Percentiles rank a stretch among this genome's conserved stretches.
Evolutionary conservation across 1,140 invertebrate genomes (phyloP).

Genomic region (Zaprionus lachaisei): DNA sequence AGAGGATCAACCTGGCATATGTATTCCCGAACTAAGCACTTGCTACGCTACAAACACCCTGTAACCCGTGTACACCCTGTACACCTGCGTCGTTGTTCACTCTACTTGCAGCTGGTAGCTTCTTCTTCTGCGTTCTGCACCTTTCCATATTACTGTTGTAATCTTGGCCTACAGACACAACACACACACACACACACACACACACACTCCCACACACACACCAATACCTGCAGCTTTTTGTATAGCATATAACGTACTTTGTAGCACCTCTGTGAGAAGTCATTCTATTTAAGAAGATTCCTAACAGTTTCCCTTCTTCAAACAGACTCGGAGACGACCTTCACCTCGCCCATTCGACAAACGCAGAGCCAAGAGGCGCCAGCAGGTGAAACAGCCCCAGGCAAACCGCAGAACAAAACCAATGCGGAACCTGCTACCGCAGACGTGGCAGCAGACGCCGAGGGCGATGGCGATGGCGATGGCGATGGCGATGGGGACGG

Average conservation of each 20-base stretch:
- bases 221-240: conserved; percentile 57
- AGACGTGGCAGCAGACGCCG: conserved; percentile 63
- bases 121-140: conserved; percentile 13
- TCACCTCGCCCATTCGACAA: conserved; percentile 72
- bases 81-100: neutral
- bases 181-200: neutral
- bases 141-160: neutral
- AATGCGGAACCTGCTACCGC: conserved; percentile 9
- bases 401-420: conserved; percentile 38
- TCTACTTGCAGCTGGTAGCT: conserved; percentile 2
- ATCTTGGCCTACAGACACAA: conserved; percentile 32
- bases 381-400: neutral
- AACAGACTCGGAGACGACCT: conserved; percentile 82
- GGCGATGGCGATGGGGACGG: conserved; percentile 17
- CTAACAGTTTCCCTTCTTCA: conserved; percentile 27
- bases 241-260: conserved; percentile 51
- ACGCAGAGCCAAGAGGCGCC: conserved; percentile 30
- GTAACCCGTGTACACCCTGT: neutral
- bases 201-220: conserved; percentile 4
- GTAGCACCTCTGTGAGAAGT: conserved; percentile 13
- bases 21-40: conserved; percentile 14
- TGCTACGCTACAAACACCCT: neutral
- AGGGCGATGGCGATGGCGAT: conserved; percentile 61
- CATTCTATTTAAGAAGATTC: neutral
- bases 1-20: neutral